These are phyloP conservation scores for Escarpia spicata DNA, from an alignment of 2,888 invertebrate genomes.

Conservation along the genomic window DNA sequence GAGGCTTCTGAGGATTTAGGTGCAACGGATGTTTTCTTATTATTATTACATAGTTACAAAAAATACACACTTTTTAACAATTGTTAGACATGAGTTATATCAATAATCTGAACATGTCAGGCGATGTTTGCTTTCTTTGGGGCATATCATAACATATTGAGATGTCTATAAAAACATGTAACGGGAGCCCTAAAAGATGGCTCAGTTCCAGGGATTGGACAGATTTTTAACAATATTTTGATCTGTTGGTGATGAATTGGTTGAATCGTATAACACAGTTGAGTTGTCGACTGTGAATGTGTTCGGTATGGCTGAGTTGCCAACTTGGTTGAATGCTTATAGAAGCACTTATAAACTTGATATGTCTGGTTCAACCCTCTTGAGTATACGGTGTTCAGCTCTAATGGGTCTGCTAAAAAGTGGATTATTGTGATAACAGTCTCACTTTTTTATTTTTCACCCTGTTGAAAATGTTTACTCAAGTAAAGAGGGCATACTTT, in stretches of 20 bases:
- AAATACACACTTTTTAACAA: not conserved
- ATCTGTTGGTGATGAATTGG: not conserved
- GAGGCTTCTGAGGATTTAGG: no score
- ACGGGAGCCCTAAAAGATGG: not conserved
- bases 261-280: not conserved
- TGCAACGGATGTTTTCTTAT: no score
- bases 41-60: no score
- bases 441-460: not conserved
- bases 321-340: not conserved
- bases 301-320: not conserved
- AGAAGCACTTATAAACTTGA: not conserved
- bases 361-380: not conserved
- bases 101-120: not conserved
- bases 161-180: not conserved
- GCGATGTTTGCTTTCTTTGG: not conserved
- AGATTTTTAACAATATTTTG: not conserved
- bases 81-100: not conserved
- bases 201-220: not conserved
- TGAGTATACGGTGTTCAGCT: not conserved
- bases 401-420: not conserved
- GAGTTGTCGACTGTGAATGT: not conserved
- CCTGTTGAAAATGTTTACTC: not conserved
- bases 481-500: not conserved
- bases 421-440: not conserved
- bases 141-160: not conserved